Evolutionary conservation across 2,113 vertebrate species (phyloP).

Genomic region (Morone chrysops): DNA sequence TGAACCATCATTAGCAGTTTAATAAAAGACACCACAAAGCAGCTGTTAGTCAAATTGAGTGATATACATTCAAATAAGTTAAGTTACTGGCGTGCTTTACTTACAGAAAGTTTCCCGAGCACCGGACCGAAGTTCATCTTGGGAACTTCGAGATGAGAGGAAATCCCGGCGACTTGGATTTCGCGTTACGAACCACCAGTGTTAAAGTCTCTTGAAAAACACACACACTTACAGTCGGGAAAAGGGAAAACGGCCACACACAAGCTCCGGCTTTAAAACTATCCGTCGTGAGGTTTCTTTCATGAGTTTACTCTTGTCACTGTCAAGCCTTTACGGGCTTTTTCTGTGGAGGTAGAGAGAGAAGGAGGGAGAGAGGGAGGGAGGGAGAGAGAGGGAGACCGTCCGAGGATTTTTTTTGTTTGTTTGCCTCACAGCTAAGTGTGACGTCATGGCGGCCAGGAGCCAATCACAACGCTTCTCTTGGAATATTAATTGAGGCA

Average conservation of each 20-base stretch:
- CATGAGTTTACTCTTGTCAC: slow-evolving; percentile 27
- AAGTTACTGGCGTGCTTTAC: slow-evolving; percentile 30
- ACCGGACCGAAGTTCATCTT: slow-evolving; percentile 79
- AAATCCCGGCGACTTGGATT: slow-evolving; percentile 57
- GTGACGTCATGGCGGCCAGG: slow-evolving; percentile 27
- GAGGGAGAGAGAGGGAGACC: neutral
- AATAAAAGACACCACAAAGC: neutral
- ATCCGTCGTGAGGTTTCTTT: slow-evolving; percentile 46
- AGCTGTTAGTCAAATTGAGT: rapidly evolving
- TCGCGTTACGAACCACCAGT: slow-evolving; percentile 35
- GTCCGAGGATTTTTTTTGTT: neutral
- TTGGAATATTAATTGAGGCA: slow-evolving; percentile 14
- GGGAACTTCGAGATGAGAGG: slow-evolving; percentile 71
- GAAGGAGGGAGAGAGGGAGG: slow-evolving; percentile 3
- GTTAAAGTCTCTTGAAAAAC: neutral
- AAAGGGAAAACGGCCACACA: neutral
- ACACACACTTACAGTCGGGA: neutral
- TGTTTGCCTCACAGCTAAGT: neutral
- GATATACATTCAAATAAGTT: neutral
- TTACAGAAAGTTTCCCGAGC: slow-evolving; percentile 71
- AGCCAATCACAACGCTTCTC: slow-evolving; percentile 55
- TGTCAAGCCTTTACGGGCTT: neutral
- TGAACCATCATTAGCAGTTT: neutral
- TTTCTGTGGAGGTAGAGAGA: neutral
- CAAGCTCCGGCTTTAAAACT: slow-evolving; percentile 14